A percentile compares a stretch with the other conserved stretches of the same genome.
These are phyloP conservation scores for Lycia hirtaria DNA, from an alignment of 2,888 invertebrate species.

Conservation along the genomic window DNA sequence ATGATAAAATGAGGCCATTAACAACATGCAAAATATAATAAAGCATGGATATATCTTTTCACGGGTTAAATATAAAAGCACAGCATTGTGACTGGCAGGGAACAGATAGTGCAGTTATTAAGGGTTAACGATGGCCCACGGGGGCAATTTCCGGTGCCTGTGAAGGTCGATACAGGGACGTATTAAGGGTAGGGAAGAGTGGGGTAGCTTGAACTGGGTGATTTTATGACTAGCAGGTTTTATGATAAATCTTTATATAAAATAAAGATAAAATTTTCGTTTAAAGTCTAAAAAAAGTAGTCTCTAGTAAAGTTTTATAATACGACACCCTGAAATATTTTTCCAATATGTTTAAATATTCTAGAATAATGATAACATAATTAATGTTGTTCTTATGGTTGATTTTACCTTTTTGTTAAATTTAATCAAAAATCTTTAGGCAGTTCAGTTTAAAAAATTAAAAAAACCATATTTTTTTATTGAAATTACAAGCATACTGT, in stretches of 20 bases:
- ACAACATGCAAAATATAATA: neutral
- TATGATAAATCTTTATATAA: neutral
- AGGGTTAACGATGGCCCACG: constrained; percentile 57
- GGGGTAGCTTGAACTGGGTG: neutral
- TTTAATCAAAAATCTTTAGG: too few relatives aligned
- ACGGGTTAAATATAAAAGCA: constrained; percentile 7
- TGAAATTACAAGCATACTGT: too few relatives aligned
- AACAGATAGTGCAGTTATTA: constrained; percentile 43
- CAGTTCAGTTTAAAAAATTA: too few relatives aligned
- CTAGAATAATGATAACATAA: too few relatives aligned
- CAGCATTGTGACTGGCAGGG: constrained; percentile 18
- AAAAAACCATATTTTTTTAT: too few relatives aligned
- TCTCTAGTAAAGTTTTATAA: too few relatives aligned
- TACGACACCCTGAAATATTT: too few relatives aligned
- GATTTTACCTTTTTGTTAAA: too few relatives aligned
- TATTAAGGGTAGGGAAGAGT: neutral
- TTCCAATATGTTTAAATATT: too few relatives aligned
- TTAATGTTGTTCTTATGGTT: too few relatives aligned
- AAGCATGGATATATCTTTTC: neutral
- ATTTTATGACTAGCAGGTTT: neutral
- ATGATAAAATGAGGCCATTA: neutral
- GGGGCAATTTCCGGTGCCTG: constrained; percentile 59
- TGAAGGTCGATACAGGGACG: constrained; percentile 9
- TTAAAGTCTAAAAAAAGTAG: too few relatives aligned
- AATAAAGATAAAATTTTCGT: too few relatives aligned